Conservation (phyloP, 2,113 vertebrate genomes). For the Phaethon lepturus region DNA sequence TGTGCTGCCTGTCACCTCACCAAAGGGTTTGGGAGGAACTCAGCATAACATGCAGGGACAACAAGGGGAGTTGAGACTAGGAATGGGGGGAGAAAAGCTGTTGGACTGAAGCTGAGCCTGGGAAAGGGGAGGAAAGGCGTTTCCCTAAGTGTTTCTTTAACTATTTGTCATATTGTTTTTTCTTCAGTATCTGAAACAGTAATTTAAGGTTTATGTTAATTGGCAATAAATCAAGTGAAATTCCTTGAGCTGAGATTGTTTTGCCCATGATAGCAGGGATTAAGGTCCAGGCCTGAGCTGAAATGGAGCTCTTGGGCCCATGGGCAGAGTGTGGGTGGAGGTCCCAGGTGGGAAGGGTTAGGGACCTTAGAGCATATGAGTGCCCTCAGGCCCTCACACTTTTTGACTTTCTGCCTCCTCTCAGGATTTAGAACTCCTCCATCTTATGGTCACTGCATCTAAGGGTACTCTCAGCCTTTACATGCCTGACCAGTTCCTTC, state of each 20-base stretch:
- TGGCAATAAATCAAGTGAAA: background rate
- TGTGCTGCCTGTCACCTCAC: background rate
- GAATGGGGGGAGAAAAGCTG: too few relatives aligned
- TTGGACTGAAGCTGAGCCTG: too few relatives aligned
- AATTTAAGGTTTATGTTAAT: background rate
- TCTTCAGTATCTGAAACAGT: background rate
- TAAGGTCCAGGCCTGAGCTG: background rate
- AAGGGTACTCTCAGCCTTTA: background rate
- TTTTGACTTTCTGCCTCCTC: background rate
- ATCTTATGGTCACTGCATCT: background rate
- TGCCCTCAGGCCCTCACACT: background rate
- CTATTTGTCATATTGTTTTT: background rate
- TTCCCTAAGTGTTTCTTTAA: background rate
- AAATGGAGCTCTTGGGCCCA: background rate
- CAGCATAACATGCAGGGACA: too few relatives aligned
- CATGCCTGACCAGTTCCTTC: background rate
- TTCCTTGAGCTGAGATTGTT: background rate
- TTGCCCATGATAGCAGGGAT: background rate
- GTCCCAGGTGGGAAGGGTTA: background rate
- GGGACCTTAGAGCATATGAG: background rate
- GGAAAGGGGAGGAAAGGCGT: background rate
- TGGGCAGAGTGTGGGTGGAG: background rate
- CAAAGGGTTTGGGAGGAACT: too few relatives aligned
- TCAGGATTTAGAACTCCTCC: background rate
- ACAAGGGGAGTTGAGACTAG: too few relatives aligned